Evolutionary conservation across 1,140 invertebrate genomes (phyloP).

Genomic region (Apis mellifera): Amel_HAv3.1 CM009931.2:869001-869500

Average conservation of each 20-base stretch:
- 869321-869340: constrained; percentile 50
- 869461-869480: constrained; percentile 28
- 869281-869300: constrained; percentile 57
- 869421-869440: constrained; percentile 47
- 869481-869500: constrained; percentile 43
- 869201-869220: constrained; percentile 27
- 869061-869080: constrained; percentile 21
- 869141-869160: constrained; percentile 39
- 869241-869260: constrained; percentile 51
- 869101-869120: constrained; percentile 43
- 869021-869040: background rate
- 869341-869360: constrained; percentile 59
- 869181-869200: constrained; percentile 39
- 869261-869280: constrained; percentile 63
- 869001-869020: constrained; percentile 69
- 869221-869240: constrained; percentile 42
- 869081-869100: constrained; percentile 43
- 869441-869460: constrained; percentile 55
- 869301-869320: constrained; percentile 60
- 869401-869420: constrained; percentile 41
- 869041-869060: constrained; percentile 9
- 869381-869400: constrained; percentile 56
- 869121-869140: constrained; percentile 56
- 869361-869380: constrained; percentile 64
- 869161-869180: constrained; percentile 24